Conservation (phyloP, 2,113 vertebrate genomes). For the Heterocephalus glaber region DNA sequence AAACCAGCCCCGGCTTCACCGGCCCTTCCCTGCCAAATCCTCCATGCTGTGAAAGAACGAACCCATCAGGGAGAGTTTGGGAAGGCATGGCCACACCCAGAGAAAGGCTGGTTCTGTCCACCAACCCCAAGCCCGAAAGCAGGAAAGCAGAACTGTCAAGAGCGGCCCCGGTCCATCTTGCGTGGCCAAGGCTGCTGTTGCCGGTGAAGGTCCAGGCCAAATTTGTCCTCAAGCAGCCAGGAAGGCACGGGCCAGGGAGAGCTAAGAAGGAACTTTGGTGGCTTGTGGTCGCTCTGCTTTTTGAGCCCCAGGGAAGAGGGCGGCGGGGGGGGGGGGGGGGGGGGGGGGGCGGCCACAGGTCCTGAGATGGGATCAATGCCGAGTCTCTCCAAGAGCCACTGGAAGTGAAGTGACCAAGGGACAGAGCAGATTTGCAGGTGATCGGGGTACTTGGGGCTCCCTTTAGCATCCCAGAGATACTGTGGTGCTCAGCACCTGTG, state of each 20-base stretch:
- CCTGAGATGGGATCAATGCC: not conserved
- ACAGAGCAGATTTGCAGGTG: rapidly evolving
- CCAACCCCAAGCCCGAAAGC: not conserved
- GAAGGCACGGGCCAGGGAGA: not conserved
- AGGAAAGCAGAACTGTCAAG: not conserved
- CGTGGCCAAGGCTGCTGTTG: not conserved
- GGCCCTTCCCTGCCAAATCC: not conserved
- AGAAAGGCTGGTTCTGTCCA: not conserved
- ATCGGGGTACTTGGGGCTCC: not conserved
- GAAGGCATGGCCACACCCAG: not conserved
- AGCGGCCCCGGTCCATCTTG: not conserved
- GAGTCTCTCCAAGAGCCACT: not conserved
- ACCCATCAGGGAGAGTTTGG: not conserved
- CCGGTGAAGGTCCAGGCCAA: not conserved
- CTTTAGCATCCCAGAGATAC: not conserved
- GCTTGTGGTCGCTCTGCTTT: not conserved
- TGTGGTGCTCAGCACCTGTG: not conserved
- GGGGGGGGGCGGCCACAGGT: not conserved
- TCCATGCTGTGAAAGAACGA: not conserved
- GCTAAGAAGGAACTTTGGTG: not conserved
- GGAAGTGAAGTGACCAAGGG: not conserved
- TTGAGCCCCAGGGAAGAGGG: not conserved
- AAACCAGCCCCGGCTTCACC: not conserved
- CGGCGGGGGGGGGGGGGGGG: not conserved
- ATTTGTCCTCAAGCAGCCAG: not conserved